These are phyloP conservation scores for Pangasius djambal DNA, from an alignment of 2,797 vertebrate genomes.

Conservation along the genomic window DNA sequence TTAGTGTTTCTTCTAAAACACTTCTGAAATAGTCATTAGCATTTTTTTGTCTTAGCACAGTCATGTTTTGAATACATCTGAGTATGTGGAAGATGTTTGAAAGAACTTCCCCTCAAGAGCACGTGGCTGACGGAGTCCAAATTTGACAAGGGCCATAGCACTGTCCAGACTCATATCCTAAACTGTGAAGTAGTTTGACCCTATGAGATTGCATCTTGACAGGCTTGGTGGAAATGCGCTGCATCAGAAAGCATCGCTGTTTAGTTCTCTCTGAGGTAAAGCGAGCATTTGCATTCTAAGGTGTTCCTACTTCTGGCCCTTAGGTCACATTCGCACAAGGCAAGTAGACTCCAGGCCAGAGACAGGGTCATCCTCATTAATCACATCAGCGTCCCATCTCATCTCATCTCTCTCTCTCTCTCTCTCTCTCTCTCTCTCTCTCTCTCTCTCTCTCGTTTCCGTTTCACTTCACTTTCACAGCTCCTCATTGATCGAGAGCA, in stretches of 20 bases:
- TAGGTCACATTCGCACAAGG: constrained; percentile 77
- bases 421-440: constrained; percentile 23
- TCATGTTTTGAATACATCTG: not conserved
- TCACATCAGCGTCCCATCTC: constrained; percentile 74
- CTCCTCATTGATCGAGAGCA: constrained; percentile 80
- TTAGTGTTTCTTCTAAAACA: not conserved
- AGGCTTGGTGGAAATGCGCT: constrained; percentile 38
- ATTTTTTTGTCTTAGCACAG: not conserved
- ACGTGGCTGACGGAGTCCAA: not conserved
- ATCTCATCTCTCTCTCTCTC: constrained; percentile 40
- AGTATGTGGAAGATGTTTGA: not conserved
- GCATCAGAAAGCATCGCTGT: not conserved
- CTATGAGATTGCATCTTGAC: not conserved
- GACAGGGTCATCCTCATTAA: constrained; percentile 83
- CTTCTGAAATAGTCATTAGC: not conserved
- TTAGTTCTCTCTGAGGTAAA: constrained; percentile 42
- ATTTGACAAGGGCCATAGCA: not conserved
- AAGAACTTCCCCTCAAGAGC: not conserved
- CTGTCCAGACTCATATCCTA: not conserved
- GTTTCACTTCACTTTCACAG: constrained; percentile 74
- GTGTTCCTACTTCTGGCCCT: constrained; percentile 62
- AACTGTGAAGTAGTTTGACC: not conserved
- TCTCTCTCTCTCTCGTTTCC: constrained; percentile 43
- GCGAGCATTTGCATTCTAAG: constrained; percentile 68
- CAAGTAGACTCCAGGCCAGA: constrained; percentile 69